Base-by-base conservation (phyloP, 2,797 vertebrate genomes). In the Lemur catta region DNA sequence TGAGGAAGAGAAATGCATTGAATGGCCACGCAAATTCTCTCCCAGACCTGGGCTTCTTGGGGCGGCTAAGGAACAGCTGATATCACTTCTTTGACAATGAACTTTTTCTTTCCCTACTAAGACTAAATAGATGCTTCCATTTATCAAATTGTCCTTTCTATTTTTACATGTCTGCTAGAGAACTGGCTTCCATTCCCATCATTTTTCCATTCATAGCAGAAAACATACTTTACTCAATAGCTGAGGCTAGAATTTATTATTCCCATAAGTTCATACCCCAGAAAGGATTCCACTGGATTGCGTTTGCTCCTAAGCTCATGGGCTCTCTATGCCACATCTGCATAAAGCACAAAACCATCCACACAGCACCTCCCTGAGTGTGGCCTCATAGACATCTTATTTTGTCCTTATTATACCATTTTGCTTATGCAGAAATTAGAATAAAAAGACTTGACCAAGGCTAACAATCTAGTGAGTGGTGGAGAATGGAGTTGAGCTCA, bases 181-280 rank as follows among this genome's bases (percentile, higher is more conserved):
- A 71, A 84, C 33, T 78, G 84, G 7, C 43, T 92, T 87, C 67
- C 48, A 43, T 43, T 13, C 35, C 26, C 67, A 61, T 69, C 35
- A 71, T 69, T 38, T 96, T 91, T 92, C 52, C 26, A 63, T 71
- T 84, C 33, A 89, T 28, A 92, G 48, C 1, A 94, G 71, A 91
- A 89, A 87, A 55, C 50, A 91, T 30, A 41, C 59, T 72, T 90
- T 69, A 28, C 46, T 72, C 65, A 76, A 46, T 41, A 81, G 43
- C 48, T 28, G 35, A 91, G 22, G 14, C 59, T 76, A 72, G 72
- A 86, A 89, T 82, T 81, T 91, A 80, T 93, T 61, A 69, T 91
- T 93, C 80, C 89, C 81, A 41, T 41, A 81, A 74, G 28, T 78
- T 72, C 61, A 10, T 46, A 76, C 6, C 38, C 35, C 26, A 72